Conservation (phyloP, 2,888 invertebrate species). For the Chalcis sispes region DNA sequence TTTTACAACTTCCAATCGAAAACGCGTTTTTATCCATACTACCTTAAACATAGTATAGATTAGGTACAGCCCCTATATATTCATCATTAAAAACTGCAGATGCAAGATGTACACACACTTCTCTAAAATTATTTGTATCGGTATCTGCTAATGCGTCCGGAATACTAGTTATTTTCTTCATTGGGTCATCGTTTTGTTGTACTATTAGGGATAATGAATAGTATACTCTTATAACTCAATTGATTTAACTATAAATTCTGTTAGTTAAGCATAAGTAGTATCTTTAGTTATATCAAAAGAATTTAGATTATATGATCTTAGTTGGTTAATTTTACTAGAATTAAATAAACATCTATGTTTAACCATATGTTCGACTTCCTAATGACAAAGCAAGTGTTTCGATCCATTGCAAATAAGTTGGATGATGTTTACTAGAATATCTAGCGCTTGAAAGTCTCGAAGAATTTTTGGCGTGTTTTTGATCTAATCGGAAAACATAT, state of each 20-base stretch:
- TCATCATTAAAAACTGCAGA: neutral
- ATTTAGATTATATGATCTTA: neutral
- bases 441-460: neutral
- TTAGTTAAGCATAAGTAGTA: neutral
- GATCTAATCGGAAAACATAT: neutral
- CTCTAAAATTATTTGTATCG: neutral
- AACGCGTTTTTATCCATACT: no score
- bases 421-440: neutral
- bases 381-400: neutral
- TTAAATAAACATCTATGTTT: constrained; percentile 5
- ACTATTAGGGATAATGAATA: neutral
- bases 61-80: neutral
- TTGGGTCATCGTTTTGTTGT: neutral
- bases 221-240: neutral
- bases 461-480: neutral
- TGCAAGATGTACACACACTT: neutral
- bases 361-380: neutral
- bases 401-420: neutral
- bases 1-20: no score
- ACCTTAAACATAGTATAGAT: no score
- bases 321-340: neutral
- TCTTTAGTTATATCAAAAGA: neutral
- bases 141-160: neutral
- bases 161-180: neutral
- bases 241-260: neutral